Evolutionary conservation across 2,113 vertebrate genomes (phyloP).

Genomic region (Pseudorhombus dupliciocellatus): DNA sequence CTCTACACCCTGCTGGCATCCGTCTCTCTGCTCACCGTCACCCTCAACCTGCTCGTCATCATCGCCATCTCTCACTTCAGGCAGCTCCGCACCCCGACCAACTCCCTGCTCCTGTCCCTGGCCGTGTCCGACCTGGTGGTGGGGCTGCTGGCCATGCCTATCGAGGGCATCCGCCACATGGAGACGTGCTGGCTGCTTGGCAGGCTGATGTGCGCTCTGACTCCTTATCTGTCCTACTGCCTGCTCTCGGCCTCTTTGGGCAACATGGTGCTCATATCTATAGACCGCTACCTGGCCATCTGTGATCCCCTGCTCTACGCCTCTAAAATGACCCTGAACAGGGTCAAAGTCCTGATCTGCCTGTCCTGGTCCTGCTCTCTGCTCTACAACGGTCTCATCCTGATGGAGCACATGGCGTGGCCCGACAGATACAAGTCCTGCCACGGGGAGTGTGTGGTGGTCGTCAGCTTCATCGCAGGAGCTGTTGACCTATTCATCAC

Average conservation of each 20-base stretch:
- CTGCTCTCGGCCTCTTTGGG: accelerated
- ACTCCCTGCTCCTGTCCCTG: conserved; percentile 63
- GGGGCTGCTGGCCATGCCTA: conserved; percentile 44
- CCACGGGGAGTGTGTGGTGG: conserved; percentile 44
- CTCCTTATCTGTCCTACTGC: conserved; percentile 30
- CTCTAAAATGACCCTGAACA: conserved; percentile 25
- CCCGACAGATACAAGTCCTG: conserved; percentile 34
- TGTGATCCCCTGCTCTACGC: conserved; percentile 47
- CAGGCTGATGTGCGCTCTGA: conserved; percentile 36
- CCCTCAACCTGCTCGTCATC: conserved; percentile 39
- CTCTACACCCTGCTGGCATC: conserved; percentile 31
- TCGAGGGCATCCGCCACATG: conserved; percentile 25
- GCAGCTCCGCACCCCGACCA: conserved; percentile 76
- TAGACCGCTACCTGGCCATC: conserved; percentile 40
- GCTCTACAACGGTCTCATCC: conserved; percentile 28
- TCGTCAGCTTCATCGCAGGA: conserved; percentile 5
- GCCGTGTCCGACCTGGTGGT: conserved; percentile 18
- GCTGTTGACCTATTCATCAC: conserved; percentile 52
- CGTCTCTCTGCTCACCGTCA: conserved; percentile 35
- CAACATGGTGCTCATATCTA: conserved; percentile 53
- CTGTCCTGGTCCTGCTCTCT: conserved; percentile 28
- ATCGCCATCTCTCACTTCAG: conserved; percentile 55
- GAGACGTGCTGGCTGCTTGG: conserved; percentile 55
- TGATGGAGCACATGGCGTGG: conserved; percentile 12
- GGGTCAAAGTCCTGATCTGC: conserved; percentile 2